Base-by-base conservation (phyloP, 1,140 invertebrate genomes). In the Portunus trituberculatus region DNA sequence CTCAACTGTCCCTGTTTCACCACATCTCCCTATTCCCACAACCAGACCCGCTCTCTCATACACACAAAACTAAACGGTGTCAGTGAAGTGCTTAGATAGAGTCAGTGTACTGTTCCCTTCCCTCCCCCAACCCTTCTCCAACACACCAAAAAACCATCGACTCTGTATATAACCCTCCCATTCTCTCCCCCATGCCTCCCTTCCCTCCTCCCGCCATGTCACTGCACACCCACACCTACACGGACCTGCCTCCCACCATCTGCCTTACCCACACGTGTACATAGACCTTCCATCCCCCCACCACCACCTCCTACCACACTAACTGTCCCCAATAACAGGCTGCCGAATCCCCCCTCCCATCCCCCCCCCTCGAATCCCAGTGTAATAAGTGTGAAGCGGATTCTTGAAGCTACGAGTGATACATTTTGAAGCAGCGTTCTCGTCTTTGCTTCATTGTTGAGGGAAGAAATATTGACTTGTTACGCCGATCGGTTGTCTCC, bases 371-470 rank as follows among this genome's bases (percentile, higher is more conserved):
- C 31, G 29, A 48, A 28, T n/a, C 89, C 89, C 46, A 10, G 25
- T 91, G 89, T 91, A 28, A 91, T 76, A 91, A 32, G 14, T 91
- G 90, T 91, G 29, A 76, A 31, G 52, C 12, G 29, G 0, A 91
- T 76, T 32, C 31, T 32, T 39, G 90, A 91, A 91, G 90, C 90
- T 32, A 25, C n/a, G 32, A 91, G 90, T 39, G 59, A 91, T 59
- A 32, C 4, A 7, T 31, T 29, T 1, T 14, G 52, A 32, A 76
- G 28, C 28, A 76, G 29, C n/a, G 67, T 76, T 76, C 67, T 7
- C 25, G 4, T 76, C 25, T 2, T n/a, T 76, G 67, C 67, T n/a
- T 76, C 20, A 76, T 76, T 76, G 67, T 76, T 76, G 67, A 76
- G 20, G 6, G 25, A 76, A 76, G 10, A 59, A 59, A 59, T 14